Evolutionary conservation across 2,888 invertebrate species (phyloP).

Genomic region (Chaitophorus viminalis): DNA sequence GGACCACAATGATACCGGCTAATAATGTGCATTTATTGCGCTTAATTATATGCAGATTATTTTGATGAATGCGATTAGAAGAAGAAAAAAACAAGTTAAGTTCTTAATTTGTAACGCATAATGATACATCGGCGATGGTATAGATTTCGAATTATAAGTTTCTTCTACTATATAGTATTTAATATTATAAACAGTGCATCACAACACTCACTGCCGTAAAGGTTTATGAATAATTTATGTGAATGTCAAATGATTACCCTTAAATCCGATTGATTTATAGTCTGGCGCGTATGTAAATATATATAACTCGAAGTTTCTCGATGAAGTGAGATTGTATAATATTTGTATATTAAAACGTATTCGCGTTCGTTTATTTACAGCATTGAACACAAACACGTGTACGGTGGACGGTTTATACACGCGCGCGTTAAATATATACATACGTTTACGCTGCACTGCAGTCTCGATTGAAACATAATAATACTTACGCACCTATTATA

Average conservation of each 20-base stretch:
- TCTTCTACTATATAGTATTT: not conserved
- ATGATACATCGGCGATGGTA: not conserved
- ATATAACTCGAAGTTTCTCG: not conserved
- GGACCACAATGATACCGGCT: not conserved
- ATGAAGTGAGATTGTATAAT: not conserved
- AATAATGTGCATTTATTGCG: not conserved
- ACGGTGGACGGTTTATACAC: not conserved
- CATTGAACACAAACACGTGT: not conserved
- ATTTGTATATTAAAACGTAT: not conserved
- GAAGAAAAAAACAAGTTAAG: not conserved
- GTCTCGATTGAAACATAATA: too few species aligned
- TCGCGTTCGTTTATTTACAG: not conserved
- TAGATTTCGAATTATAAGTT: conserved; percentile 10
- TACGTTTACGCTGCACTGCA: not conserved
- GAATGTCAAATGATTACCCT: conserved; percentile 15
- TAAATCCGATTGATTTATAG: conserved; percentile 26
- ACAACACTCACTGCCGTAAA: not conserved
- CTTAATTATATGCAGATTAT: not conserved
- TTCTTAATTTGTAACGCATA: not conserved
- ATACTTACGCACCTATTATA: too few species aligned
- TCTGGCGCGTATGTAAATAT: not conserved
- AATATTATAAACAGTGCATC: not conserved
- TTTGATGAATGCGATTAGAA: not conserved
- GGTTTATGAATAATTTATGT: conserved; percentile 37
- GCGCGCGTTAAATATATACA: too few species aligned